Percentiles rank a stretch among this genome's conserved stretches.
phyloP scores from a whole-genome alignment of 2,797 vertebrate genomes.

The Coreius guichenoti region DNA sequence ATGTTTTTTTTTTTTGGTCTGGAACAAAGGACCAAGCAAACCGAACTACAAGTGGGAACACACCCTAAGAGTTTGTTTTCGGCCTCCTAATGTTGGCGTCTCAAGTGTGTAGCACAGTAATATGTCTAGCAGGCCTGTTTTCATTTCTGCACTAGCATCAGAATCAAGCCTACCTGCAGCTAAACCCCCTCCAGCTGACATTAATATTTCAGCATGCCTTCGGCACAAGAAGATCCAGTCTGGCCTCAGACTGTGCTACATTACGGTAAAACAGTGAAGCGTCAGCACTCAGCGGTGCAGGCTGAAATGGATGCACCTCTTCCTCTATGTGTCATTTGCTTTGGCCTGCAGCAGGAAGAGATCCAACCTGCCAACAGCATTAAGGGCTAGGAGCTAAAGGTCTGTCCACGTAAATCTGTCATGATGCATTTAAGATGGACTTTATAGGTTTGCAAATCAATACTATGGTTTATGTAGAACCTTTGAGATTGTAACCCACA shows the following conservation, averaged over 20 bases:
- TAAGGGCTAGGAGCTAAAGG: background rate
- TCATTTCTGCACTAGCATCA: conserved; percentile 29
- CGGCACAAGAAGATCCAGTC: conserved; percentile 37
- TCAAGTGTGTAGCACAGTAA: background rate
- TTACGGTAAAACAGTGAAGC: conserved; percentile 40
- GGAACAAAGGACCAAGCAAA: too few species aligned
- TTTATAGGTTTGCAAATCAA: conserved; percentile 24
- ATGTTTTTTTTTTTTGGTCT: too few species aligned
- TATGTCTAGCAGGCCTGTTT: conserved; percentile 24
- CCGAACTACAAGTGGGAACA: too few species aligned
- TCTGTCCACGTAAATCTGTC: background rate
- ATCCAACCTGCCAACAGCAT: conserved; percentile 2
- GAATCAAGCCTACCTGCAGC: conserved; percentile 50
- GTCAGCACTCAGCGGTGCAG: conserved; percentile 15
- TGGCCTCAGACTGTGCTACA: conserved; percentile 20
- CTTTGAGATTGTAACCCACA: background rate
- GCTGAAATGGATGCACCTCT: conserved; percentile 22
- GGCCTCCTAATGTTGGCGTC: background rate
- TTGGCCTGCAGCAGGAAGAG: background rate
- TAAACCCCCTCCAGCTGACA: conserved; percentile 52
- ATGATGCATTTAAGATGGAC: conserved; percentile 5
- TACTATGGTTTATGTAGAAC: background rate
- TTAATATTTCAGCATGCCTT: conserved; percentile 61
- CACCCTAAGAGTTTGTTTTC: background rate
- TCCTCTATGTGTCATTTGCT: background rate